Evolutionary conservation across 1,140 invertebrate genomes (phyloP).

Genomic region (Aleiodes sp.): DNA sequence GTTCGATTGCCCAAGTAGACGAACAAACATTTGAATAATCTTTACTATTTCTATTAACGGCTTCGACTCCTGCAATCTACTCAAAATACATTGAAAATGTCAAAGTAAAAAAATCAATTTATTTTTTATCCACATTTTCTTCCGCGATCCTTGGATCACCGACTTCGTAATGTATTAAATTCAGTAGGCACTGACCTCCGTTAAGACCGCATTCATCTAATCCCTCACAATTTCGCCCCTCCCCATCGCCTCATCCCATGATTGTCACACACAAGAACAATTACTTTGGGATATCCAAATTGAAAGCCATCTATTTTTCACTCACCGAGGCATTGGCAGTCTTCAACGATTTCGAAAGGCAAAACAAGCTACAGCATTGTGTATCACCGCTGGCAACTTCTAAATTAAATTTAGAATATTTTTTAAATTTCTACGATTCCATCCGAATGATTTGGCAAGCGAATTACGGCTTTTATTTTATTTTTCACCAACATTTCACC

Average conservation of each 20-base stretch:
- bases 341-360: conserved; percentile 61
- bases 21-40: not conserved
- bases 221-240: not conserved
- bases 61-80: conserved; percentile 3
- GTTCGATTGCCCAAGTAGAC: too few relatives aligned
- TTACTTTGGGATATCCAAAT: not conserved
- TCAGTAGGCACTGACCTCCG: conserved; percentile 19
- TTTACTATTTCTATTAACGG: not conserved
- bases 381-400: conserved; percentile 24
- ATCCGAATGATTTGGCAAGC: conserved; percentile 62
- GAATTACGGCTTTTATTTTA: conserved; percentile 3
- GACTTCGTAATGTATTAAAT: not conserved
- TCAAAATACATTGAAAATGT: conserved; percentile 9
- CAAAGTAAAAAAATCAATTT: not conserved
- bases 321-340: conserved; percentile 57
- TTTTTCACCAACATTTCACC: not conserved
- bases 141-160: not conserved
- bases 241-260: not conserved
- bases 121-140: not conserved
- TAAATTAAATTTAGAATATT: conserved; percentile 68
- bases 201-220: not conserved
- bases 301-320: conserved; percentile 62
- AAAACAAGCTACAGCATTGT: conserved; percentile 24
- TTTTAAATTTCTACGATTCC: conserved; percentile 67
- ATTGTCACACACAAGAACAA: too few relatives aligned